Conservation (phyloP, 2,797 vertebrate genomes). For the Typhlichthys eigenmanni region DNA sequence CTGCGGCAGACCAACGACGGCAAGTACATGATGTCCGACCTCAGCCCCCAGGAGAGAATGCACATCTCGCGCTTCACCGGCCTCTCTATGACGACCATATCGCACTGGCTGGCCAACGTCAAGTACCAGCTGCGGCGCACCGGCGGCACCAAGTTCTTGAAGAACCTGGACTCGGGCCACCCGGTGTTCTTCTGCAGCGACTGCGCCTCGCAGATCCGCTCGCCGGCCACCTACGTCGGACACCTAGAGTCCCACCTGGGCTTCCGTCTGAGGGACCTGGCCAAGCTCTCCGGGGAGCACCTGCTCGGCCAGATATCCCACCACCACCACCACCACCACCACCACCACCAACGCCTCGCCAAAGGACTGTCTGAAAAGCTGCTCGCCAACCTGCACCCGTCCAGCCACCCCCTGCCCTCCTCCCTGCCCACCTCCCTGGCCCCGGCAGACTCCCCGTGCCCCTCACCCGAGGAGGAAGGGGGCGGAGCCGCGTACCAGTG, state of each 20-base stretch:
- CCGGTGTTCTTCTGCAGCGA: conserved; percentile 99
- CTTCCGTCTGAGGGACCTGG: conserved; percentile 95
- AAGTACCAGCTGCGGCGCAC: conserved; percentile 99
- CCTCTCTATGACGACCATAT: conserved; percentile 99
- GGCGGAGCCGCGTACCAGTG: conserved; percentile 89
- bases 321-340: conserved; percentile 58
- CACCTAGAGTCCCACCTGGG: conserved; percentile 98
- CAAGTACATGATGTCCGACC: conserved; percentile 97
- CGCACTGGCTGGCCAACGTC: conserved; percentile 98
- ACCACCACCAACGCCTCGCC: conserved; percentile 78
- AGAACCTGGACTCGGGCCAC: conserved; percentile 98
- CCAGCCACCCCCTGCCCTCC: conserved; percentile 73
- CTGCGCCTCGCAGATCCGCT: conserved; percentile 98
- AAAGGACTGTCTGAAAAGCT: conserved; percentile 96
- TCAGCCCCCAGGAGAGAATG: conserved; percentile 98
- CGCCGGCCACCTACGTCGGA: conserved; percentile 96
- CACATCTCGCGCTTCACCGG: conserved; percentile 98
- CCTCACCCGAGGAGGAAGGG: conserved; percentile 90
- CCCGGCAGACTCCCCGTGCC: conserved; percentile 71
- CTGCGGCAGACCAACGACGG: conserved; percentile 94
- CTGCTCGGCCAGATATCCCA: conserved; percentile 90
- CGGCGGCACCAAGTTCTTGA: conserved; percentile 98
- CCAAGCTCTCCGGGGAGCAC: conserved; percentile 94
- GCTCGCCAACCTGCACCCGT: conserved; percentile 74
- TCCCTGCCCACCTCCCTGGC: conserved; percentile 72